Base-by-base conservation (phyloP, 1,140 invertebrate genomes). In the Drosophila nannoptera region DNA sequence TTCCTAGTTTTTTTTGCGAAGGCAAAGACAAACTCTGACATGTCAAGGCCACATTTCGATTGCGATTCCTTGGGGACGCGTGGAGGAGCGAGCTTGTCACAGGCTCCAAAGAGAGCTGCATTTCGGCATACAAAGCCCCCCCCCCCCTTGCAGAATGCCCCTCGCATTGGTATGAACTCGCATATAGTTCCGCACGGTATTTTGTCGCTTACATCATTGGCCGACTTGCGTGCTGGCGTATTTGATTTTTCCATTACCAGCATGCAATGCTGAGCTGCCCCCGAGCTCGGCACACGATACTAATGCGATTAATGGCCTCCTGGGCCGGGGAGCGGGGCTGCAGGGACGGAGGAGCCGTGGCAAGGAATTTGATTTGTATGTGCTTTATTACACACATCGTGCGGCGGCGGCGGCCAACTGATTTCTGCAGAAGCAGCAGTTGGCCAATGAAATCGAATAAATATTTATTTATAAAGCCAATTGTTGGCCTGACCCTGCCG, bases 401-500 rank as follows among this genome's bases (percentile, higher is more conserved):
- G 36, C 50, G 54, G 40, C 66, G 64, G 56, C 66, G 64, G 56
- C 48, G 54, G 43, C 56, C 66, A 84, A 65, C 65, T 70, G 80
- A 83, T 83, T 84, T 76, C 60, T 63, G 56, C 48, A 31, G 43
- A 59, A 56, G 61, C 45, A 45, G 58, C 40, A 49, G 43, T 69
- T 65, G 56, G 64, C 72, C 66, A 78, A 75, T 78, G 66, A 73
- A 77, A 80, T 83, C 77, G 69, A 74, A 86, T 69, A 84, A 83
- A 83, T 84, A 83, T 83, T 83, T 86, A 83, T 84, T 83, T 86
- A 83, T 80, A 80, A 70, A 54, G 73, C 73, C 70, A 80, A 73
- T 73, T 58, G 53, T 48, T 11, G 31, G 33, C 9, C 36, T 29
- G 22, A 22, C 22, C 52, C 36, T 38, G 22, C 22, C 22, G 22